Conservation (phyloP, 2,113 vertebrate genomes). For the Gadus macrocephalus region DNA sequence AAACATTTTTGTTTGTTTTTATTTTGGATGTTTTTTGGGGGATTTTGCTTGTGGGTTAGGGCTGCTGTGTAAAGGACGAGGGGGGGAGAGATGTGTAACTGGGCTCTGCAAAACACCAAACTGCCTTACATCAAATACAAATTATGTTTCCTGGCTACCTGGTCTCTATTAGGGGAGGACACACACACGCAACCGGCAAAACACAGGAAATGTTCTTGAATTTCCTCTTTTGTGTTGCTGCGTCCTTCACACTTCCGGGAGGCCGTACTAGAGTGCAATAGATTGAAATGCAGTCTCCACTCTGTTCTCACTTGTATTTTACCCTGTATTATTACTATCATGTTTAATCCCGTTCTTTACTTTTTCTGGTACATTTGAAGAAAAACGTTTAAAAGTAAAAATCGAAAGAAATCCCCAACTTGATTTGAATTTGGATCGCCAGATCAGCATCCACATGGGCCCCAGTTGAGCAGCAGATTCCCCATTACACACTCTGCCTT, state of each 20-base stretch:
- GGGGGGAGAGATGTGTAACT: constrained; percentile 79
- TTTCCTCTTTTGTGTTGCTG: constrained; percentile 35
- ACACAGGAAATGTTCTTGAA: constrained; percentile 29
- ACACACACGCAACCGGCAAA: constrained; percentile 50
- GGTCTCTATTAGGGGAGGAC: constrained; percentile 62
- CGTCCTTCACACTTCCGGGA: constrained; percentile 53
- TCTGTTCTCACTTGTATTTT: constrained; percentile 42
- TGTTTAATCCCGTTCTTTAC: too few species aligned
- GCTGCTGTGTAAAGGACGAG: constrained; percentile 74
- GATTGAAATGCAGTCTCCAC: constrained; percentile 48
- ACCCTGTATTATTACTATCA: constrained; percentile 28
- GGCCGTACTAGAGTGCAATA: constrained; percentile 72
- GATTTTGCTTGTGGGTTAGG: constrained; percentile 68
- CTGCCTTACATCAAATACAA: constrained; percentile 79
- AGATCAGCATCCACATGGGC: constrained; percentile 41
- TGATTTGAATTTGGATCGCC: constrained; percentile 59
- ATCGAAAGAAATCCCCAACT: constrained; percentile 32
- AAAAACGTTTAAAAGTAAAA: constrained; percentile 20
- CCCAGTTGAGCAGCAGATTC: constrained; percentile 70
- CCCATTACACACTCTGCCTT: constrained; percentile 78
- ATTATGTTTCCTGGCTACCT: constrained; percentile 70
- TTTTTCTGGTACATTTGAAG: constrained; percentile 27
- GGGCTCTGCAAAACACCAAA: constrained; percentile 81
- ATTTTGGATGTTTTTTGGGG: constrained; percentile 43
- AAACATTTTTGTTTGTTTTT: constrained; percentile 46